These are phyloP conservation scores for Symphodus melops DNA, from an alignment of 2,113 vertebrate species.

Conservation along the genomic window DNA sequence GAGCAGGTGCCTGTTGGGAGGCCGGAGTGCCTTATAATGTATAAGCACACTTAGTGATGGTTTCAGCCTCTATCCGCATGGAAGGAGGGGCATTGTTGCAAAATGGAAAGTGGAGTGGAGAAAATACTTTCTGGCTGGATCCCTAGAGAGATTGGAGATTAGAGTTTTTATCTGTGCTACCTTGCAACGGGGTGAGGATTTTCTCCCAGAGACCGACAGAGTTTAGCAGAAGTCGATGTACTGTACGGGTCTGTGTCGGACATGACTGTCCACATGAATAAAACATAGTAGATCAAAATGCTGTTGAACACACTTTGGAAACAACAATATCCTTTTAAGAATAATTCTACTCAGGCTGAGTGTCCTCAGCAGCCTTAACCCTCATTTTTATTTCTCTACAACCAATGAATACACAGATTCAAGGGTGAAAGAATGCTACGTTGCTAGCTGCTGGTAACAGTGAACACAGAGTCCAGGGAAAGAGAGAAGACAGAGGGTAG, in stretches of 20 bases:
- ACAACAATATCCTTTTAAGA: conserved; percentile 77
- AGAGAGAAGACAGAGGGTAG: conserved; percentile 46
- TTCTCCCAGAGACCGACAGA: conserved; percentile 36
- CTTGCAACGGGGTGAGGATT: conserved; percentile 49
- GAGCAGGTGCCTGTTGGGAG: conserved; percentile 33
- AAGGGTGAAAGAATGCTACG: conserved; percentile 72
- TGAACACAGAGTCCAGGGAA: conserved; percentile 62
- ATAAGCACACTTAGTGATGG: conserved; percentile 53
- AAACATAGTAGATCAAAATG: conserved; percentile 63
- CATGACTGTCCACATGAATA: conserved; percentile 65
- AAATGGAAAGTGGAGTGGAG: conserved; percentile 40
- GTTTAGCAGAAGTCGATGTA: conserved; percentile 43
- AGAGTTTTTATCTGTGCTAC: conserved; percentile 49
- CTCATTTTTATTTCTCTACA: conserved; percentile 39
- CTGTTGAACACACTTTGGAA: conserved; percentile 61
- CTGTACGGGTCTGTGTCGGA: conserved; percentile 53
- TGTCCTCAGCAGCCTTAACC: conserved; percentile 35
- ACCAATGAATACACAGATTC: conserved; percentile 66
- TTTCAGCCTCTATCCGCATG: conserved; percentile 27
- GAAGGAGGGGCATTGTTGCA: conserved; percentile 46
- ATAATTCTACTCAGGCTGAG: conserved; percentile 64
- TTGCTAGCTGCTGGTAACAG: conserved; percentile 75
- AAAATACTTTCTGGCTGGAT: conserved; percentile 61
- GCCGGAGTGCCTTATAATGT: conserved; percentile 54
- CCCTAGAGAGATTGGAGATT: conserved; percentile 63